Conservation (phyloP, 2,888 invertebrate species). For the Chydorus sphaericus region DNA sequence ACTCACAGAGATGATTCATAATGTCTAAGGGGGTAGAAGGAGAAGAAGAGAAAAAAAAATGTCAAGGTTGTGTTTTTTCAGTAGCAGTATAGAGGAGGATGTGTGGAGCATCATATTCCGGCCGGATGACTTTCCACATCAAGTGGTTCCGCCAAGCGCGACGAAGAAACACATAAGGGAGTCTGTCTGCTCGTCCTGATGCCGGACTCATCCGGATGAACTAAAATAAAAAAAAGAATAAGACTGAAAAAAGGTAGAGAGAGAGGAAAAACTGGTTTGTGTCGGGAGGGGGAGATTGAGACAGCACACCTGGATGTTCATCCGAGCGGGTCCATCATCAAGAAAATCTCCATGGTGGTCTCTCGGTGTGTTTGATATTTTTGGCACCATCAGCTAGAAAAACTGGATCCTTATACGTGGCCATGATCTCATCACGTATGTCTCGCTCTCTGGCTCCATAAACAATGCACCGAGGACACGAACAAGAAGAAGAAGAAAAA, state of each 20-base stretch:
- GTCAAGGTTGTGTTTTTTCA: constrained; percentile 6
- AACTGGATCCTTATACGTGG: neutral
- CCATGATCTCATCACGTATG: neutral
- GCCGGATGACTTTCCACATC: neutral
- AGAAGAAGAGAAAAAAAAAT: neutral
- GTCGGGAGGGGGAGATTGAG: neutral
- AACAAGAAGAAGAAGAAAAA: too few relatives aligned
- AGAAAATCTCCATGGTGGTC: neutral
- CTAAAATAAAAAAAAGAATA: too few relatives aligned
- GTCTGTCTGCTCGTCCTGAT: too few relatives aligned
- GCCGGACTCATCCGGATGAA: too few relatives aligned
- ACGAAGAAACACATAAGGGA: neutral
- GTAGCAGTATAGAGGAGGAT: too few relatives aligned
- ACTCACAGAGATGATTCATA: neutral
- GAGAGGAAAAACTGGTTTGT: too few relatives aligned
- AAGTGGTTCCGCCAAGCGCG: neutral
- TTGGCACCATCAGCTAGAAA: too few relatives aligned
- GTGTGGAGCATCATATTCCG: constrained; percentile 1
- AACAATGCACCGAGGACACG: too few relatives aligned
- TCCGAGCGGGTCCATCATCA: neutral
- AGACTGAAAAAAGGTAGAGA: neutral
- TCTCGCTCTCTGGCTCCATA: too few relatives aligned
- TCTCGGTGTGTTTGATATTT: neutral
- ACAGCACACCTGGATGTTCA: neutral
- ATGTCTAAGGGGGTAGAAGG: neutral